A percentile compares a stretch with the other conserved stretches of the same genome.
phyloP scores from a whole-genome alignment of 2,888 invertebrate species.

The Dryadula phaetusa region DNA sequence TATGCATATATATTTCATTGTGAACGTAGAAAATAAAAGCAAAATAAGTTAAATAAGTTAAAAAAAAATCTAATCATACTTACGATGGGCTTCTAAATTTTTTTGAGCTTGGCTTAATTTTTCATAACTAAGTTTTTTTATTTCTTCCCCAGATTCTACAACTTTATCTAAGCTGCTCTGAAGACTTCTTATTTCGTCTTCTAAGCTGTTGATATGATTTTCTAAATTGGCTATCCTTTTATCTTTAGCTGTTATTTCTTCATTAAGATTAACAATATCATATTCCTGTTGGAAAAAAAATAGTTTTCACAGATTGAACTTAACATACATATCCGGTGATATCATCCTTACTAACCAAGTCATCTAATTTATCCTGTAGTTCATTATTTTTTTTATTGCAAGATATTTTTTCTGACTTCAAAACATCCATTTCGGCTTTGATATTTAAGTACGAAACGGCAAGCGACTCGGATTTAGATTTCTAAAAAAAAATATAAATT shows the following conservation, averaged over 20 bases:
- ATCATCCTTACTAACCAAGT: slow-evolving; percentile 56
- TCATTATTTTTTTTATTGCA: slow-evolving; percentile 61
- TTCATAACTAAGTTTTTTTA: slow-evolving; percentile 58
- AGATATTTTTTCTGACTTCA: slow-evolving; percentile 64
- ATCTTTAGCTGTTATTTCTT: slow-evolving; percentile 63
- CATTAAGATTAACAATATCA: slow-evolving; percentile 57
- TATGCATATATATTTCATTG: too few species aligned
- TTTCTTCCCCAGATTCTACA: slow-evolving; percentile 64
- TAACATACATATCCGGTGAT: not conserved
- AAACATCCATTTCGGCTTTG: slow-evolving; percentile 60
- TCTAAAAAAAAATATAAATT: slow-evolving; percentile 23
- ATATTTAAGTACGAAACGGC: slow-evolving; percentile 52
- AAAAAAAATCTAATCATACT: slow-evolving; percentile 44
- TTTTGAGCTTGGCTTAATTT: slow-evolving; percentile 62
- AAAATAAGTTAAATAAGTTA: too few species aligned
- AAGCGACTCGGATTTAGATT: slow-evolving; percentile 45
- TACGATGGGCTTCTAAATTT: slow-evolving; percentile 75
- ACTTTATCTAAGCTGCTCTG: slow-evolving; percentile 60
- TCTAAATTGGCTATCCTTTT: slow-evolving; percentile 68
- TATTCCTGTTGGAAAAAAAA: slow-evolving; percentile 59
- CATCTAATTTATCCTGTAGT: slow-evolving; percentile 64
- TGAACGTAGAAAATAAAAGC: too few species aligned
- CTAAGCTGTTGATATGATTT: slow-evolving; percentile 71
- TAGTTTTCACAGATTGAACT: not conserved
- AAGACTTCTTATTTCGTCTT: slow-evolving; percentile 67